Percentiles rank a stretch among this genome's conserved stretches.
phyloP scores from a whole-genome alignment of 2,888 invertebrate species.

The Aporophyla lueneburgensis region DNA sequence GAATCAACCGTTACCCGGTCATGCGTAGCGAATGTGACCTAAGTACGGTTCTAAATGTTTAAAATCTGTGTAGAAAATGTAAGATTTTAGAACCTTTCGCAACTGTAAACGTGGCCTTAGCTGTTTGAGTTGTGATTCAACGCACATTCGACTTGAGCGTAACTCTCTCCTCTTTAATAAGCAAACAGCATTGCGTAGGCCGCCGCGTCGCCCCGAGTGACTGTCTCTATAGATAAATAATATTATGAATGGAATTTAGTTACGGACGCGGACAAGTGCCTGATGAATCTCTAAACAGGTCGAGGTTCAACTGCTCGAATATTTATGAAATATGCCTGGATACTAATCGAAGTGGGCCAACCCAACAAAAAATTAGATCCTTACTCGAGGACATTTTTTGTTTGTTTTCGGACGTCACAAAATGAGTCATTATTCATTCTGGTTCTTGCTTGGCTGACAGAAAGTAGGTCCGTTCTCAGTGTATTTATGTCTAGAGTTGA shows the following conservation, averaged over 20 bases:
- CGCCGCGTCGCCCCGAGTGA: conserved; percentile 43
- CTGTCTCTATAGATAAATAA: conserved; percentile 57
- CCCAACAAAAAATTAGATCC: background rate
- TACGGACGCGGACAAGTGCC: conserved; percentile 28
- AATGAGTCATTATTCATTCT: conserved; percentile 19
- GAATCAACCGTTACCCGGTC: conserved; percentile 23
- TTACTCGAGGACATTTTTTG: background rate
- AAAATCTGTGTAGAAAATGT: background rate
- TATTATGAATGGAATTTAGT: conserved; percentile 62
- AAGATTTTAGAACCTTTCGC: conserved; percentile 18
- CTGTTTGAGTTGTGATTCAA: conserved; percentile 64
- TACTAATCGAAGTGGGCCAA: conserved; percentile 9
- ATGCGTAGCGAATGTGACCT: conserved; percentile 14
- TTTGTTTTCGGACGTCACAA: background rate
- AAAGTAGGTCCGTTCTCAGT: background rate
- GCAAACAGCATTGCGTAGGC: conserved; percentile 74
- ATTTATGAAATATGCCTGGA: conserved; percentile 39
- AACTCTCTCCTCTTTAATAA: conserved; percentile 86
- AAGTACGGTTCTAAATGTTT: conserved; percentile 5
- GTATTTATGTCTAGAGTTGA: conserved; percentile 10
- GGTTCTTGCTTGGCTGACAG: conserved; percentile 17
- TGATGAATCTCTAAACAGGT: conserved; percentile 58
- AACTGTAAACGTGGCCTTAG: conserved; percentile 40
- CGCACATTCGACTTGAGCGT: conserved; percentile 67
- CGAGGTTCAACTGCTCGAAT: conserved; percentile 40